Evolutionary conservation across 2,113 vertebrate species (phyloP), one percentile per base, ranked within the genome.

Genomic region (Grantiella picta): DNA sequence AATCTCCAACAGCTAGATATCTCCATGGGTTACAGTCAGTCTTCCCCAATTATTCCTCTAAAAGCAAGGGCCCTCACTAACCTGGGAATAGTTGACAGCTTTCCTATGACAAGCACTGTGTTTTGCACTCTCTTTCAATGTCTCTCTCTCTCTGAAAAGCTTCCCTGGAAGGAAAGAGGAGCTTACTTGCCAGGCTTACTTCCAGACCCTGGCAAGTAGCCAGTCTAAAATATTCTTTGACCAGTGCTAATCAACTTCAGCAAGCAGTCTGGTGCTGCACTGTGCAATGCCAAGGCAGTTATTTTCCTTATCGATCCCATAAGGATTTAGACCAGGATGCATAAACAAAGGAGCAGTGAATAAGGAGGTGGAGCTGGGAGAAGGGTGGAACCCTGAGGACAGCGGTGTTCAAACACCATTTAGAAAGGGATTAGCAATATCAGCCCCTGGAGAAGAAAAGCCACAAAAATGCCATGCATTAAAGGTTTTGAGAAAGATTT

Each of bases 311-410:
- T 94, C 64, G 9, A 25, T 90, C 86, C 68, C 60, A n/a, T 71
- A 63, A 92, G 94, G 83, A 93, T 97, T 97, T 93, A 83, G 75
- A 84, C 53, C 65, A 92, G 94, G 81, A 96, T 89, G 69, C 81
- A 79, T 75, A 92, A 88, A 92, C 80, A 96, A 95, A 91, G 66
- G 87, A 92, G 66, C n/a, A 65, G 64, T 53, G 89, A 95, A 91
- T 60, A 91, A 94, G 72, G 76, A 89, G 89, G 92, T 72, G 84
- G 87, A 89, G 65, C 72, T 92, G 79, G 49, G 82, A 94, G 59
- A 68, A 5, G 63, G 66, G 92, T 63, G 88, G 73, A 95, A 85
- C 86, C 81, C 89, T 91, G 79, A 85, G 86, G 87, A 90, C 76
- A 89, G 36, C 1, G 2, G 47, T 92, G 91, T 88, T 95, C 77